phyloP scores from a whole-genome alignment of 2,113 vertebrate species.

The Onychorhynchus coronatus region DNA sequence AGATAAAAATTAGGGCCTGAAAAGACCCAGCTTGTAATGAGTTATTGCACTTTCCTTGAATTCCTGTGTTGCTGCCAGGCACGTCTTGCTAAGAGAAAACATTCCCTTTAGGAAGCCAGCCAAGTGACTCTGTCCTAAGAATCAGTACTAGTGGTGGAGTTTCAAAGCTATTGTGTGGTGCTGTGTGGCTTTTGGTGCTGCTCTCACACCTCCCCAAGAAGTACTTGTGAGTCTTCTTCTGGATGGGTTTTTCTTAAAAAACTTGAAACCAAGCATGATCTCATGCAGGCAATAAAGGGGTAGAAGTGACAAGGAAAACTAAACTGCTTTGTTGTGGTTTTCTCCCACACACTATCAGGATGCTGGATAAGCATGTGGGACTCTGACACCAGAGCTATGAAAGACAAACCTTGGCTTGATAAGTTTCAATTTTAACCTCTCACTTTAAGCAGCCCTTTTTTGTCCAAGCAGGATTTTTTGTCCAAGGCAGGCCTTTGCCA shows the following conservation, averaged over 20 bases:
- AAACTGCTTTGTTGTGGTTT: background rate
- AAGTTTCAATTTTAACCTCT: background rate
- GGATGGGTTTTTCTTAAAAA: background rate
- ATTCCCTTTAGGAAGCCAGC: background rate
- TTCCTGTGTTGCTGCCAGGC: background rate
- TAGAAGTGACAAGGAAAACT: background rate
- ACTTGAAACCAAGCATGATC: background rate
- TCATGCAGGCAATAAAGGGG: background rate
- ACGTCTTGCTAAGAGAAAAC: background rate
- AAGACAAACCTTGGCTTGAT: background rate
- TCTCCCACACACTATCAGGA: background rate
- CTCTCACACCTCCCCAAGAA: background rate
- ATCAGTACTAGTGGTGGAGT: background rate
- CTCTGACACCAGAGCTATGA: background rate
- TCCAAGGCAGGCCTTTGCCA: background rate
- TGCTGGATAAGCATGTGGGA: background rate
- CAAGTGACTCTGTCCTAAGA: background rate
- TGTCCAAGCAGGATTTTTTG: accelerated
- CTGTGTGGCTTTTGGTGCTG: background rate
- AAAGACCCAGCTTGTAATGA: background rate
- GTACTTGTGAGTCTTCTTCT: background rate
- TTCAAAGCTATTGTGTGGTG: background rate
- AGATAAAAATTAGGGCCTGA: background rate
- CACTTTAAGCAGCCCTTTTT: background rate
- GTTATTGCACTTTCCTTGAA: background rate